Conservation (phyloP, 2,888 invertebrate genomes). For the Eurytoma californica region DNA sequence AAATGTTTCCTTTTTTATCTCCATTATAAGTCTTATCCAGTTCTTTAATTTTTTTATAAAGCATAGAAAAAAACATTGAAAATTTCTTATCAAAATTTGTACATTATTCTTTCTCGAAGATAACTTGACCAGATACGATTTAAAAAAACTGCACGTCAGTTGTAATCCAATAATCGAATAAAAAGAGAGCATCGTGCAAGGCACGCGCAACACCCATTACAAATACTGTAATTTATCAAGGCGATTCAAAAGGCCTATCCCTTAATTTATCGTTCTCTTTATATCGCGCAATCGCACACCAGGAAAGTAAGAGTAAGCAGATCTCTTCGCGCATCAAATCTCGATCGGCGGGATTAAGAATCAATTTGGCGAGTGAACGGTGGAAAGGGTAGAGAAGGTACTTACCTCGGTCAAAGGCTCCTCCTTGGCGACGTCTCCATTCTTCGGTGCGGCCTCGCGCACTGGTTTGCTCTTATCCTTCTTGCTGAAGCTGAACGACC, state of each 20-base stretch:
- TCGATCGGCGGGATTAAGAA: neutral
- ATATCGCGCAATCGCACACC: slow-evolving; percentile 25
- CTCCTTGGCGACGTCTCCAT: slow-evolving; percentile 78
- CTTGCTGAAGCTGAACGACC: slow-evolving; percentile 90
- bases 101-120: too few relatives aligned
- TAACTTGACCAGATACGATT: too few relatives aligned
- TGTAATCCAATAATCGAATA: too few relatives aligned
- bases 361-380: slow-evolving; percentile 16
- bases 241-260: neutral
- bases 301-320: neutral
- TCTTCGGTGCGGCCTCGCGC: slow-evolving; percentile 80
- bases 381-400: slow-evolving; percentile 18
- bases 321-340: slow-evolving; percentile 4
- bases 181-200: too few relatives aligned
- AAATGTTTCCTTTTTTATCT: too few relatives aligned
- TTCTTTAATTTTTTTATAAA: too few relatives aligned
- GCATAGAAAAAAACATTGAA: too few relatives aligned
- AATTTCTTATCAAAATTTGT: too few relatives aligned
- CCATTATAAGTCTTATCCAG: too few relatives aligned
- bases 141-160: too few relatives aligned
- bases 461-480: slow-evolving; percentile 91
- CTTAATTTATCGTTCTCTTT: slow-evolving; percentile 32
- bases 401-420: slow-evolving; percentile 80
- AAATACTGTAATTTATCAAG: slow-evolving; percentile 34
- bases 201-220: too few relatives aligned